Percentiles rank a stretch among this genome's conserved stretches.
phyloP scores from a whole-genome alignment of 2,888 invertebrate species.

The Heliothis peltigera region DNA sequence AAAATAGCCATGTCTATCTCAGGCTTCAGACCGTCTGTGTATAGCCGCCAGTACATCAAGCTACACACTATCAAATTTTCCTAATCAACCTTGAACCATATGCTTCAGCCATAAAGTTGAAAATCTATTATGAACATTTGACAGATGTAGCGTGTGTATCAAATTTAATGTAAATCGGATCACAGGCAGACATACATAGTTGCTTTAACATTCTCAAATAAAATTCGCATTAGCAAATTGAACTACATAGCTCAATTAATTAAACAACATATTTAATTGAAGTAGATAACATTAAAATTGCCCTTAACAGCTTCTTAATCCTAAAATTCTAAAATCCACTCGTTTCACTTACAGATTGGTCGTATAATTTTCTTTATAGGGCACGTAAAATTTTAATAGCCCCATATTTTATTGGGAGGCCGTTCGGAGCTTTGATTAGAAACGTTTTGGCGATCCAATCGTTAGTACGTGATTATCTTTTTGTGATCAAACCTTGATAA shows the following conservation, averaged over 20 bases:
- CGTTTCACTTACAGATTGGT: slow-evolving; percentile 58
- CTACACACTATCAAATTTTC: too few relatives aligned
- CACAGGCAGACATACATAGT: too few relatives aligned
- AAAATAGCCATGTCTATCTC: too few relatives aligned
- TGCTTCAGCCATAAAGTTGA: too few relatives aligned
- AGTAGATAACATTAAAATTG: slow-evolving; percentile 43
- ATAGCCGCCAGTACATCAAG: too few relatives aligned
- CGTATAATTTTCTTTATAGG: slow-evolving; percentile 62
- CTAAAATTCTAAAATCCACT: slow-evolving; percentile 46
- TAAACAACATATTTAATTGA: slow-evolving; percentile 5
- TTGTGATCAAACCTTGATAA: slow-evolving; percentile 31
- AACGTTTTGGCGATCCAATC: slow-evolving; percentile 67
- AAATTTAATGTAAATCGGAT: too few relatives aligned
- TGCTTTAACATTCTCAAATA: too few relatives aligned
- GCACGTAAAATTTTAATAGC: slow-evolving; percentile 78
- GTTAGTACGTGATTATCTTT: slow-evolving; percentile 66
- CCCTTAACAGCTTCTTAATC: slow-evolving; percentile 46
- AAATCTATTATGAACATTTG: too few relatives aligned
- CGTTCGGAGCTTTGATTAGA: slow-evolving; percentile 71
- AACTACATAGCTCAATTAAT: slow-evolving; percentile 7
- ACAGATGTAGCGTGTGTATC: too few relatives aligned
- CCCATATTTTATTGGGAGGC: slow-evolving; percentile 71
- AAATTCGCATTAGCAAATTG: not conserved
- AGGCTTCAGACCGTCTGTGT: too few relatives aligned
- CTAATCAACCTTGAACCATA: too few relatives aligned